Evolutionary conservation across 2,888 invertebrate species (phyloP), one percentile per base, ranked within the genome.

Genomic region (Limnephilus lunatus): DNA sequence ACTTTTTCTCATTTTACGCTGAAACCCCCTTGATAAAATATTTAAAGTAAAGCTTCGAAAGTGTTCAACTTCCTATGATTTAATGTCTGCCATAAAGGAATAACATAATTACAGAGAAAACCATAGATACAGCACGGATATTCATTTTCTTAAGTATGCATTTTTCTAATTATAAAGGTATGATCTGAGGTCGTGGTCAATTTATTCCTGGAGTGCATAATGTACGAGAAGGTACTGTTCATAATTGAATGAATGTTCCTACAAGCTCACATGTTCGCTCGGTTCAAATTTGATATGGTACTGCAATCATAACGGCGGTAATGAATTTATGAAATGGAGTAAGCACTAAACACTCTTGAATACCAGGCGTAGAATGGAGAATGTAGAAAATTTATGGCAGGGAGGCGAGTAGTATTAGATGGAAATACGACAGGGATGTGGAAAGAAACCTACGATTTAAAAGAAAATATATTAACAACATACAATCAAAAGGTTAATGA

Each of bases 281-380:
- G 31, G 92, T 85, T 85, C 68, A 93, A 89, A 92, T 92, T 93
- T 92, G 92, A 91, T 90, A 91, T 91, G 92, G 83, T 85, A 35
- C 87, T 92, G 92, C 93, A 93, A 93, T 93, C 93, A 92, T 88
- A 93, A 91, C 88, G 92, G 91, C 92, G 86, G 92, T 93, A 93
- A 93, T 93, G 93, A 93, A 93, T 93, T 93, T 93, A 93, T 93
- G 92, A 93, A 93, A 92, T 89, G 85, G 91, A 91, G 93, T 89
- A 68, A 68, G 68, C 68, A 86, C 90, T 90, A 87, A 92, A 90
- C 89, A 91, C 92, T 91, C 92, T 83, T 82, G 92, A 88, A 87
- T 92, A 81, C 44, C 87, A 87, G 15, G 82, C 32, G 32, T 15
- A 82, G 19, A 82, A 82, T 82, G 14, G 15, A 68, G 68, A 35